A percentile compares a stretch with the other conserved stretches of the same genome.
phyloP scores from a whole-genome alignment of 2,797 vertebrate genomes.

The Catostomus latipinnis region DNA sequence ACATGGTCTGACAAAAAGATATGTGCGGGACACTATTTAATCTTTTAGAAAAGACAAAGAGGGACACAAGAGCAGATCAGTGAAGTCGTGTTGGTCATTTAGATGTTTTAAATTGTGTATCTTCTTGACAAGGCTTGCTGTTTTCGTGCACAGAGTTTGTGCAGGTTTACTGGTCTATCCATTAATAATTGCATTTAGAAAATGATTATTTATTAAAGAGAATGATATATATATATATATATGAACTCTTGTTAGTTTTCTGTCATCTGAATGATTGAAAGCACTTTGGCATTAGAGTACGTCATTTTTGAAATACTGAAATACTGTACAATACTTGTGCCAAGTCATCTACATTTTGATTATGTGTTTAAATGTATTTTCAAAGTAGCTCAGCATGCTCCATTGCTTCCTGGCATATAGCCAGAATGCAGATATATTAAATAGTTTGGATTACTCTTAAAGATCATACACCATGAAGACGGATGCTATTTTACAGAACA shows the following conservation, averaged over 20 bases:
- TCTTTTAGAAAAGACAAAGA: slow-evolving; percentile 39
- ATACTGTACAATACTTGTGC: neutral
- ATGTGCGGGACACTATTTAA: slow-evolving; percentile 8
- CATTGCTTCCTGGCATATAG: slow-evolving; percentile 1
- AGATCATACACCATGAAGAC: slow-evolving; percentile 5
- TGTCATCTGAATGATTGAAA: slow-evolving; percentile 7
- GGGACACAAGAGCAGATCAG: neutral
- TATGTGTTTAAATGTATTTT: slow-evolving; percentile 29
- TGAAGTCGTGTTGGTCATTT: slow-evolving; percentile 21
- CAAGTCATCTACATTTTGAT: slow-evolving; percentile 21
- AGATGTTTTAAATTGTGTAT: neutral
- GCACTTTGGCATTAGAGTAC: neutral
- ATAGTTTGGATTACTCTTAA: neutral
- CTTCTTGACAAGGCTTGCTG: slow-evolving; percentile 18
- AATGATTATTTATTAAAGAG: neutral
- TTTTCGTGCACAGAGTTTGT: neutral
- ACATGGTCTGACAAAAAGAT: slow-evolving; percentile 44
- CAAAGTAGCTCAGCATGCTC: slow-evolving; percentile 12
- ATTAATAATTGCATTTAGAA: slow-evolving; percentile 7
- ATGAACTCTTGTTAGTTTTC: neutral
- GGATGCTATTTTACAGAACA: neutral
- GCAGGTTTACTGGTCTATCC: neutral
- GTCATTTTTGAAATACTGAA: neutral
- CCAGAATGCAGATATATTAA: slow-evolving; percentile 2
- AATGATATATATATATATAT: neutral